Conservation (phyloP, 2,113 vertebrate species). For the Psephotus haematonotus region DNA sequence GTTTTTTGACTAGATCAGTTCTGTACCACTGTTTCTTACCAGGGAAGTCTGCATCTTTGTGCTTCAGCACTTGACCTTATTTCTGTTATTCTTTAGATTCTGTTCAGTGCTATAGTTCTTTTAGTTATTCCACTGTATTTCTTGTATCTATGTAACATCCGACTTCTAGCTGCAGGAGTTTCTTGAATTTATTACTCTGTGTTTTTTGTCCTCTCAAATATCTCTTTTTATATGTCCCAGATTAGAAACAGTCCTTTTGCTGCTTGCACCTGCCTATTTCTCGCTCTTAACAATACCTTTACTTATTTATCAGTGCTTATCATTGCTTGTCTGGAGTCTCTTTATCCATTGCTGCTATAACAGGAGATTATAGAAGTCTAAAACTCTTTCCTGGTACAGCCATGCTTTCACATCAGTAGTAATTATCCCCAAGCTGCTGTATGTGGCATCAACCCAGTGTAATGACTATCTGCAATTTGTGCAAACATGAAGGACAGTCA, state of each 20-base stretch:
- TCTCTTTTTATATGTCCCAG: background rate
- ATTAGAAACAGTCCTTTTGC: background rate
- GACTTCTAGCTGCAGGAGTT: background rate
- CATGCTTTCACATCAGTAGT: background rate
- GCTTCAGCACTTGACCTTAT: background rate
- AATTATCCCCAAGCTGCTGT: background rate
- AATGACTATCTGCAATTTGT: background rate
- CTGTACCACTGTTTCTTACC: background rate
- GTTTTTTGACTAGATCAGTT: background rate
- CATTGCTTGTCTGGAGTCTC: background rate
- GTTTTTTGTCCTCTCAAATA: background rate
- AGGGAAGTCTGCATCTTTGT: background rate
- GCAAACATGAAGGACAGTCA: background rate
- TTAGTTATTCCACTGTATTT: background rate
- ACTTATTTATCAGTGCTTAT: background rate
- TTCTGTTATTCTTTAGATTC: background rate
- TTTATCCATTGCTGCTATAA: background rate
- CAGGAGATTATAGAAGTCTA: background rate
- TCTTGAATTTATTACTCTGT: background rate
- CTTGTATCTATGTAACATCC: background rate
- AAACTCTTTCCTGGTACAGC: background rate
- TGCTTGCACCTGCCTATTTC: background rate
- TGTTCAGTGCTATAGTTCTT: background rate
- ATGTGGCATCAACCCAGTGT: rapidly evolving
- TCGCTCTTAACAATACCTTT: background rate